Base-by-base conservation (phyloP, 1,140 invertebrate species). In the Caligus rogercresseyi region DNA sequence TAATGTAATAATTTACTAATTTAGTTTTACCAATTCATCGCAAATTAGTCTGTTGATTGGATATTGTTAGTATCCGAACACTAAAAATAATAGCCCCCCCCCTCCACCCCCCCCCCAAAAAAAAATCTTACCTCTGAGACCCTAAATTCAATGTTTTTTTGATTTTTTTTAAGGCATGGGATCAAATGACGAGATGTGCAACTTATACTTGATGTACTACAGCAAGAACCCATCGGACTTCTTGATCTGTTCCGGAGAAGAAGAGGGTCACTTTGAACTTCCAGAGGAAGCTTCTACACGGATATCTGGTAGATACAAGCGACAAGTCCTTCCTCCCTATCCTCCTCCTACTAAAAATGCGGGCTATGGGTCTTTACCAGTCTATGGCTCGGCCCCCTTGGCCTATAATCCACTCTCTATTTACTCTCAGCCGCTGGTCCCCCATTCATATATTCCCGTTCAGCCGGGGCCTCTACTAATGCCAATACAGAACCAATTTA, bases 191-290 rank as follows among this genome's bases (percentile, higher is more conserved):
- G 81, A 83, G 70, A 83, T 83, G 81, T 83, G 81, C 71, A 83
- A 83, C 68, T 75, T 83, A 55, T 83, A 83, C 69, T 69, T 81
- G n/a, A 82, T 83, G 80, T 83, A 78, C 68, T 83, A 79, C 69
- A 75, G 75, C 1, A 72, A 75, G 43, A 62, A 65, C 0, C 4
- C 3, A 3, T 7, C 3, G 11, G 55, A 57, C 11, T 57, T 57
- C 23, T 15, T 21, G 3, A 11, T 57, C 25, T 57, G 55, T 16
- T 57, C 11, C 18, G 55, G 25, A 15, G 55, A 57, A 24, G 3
- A 57, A 23, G 23, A 57, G 16, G 11, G 16, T 3, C 3, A 25
- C 14, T 23, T 57, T 7, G 31, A 43, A n/a, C 7, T 43, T 7
- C 31, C 31, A 43, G n/a, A 57, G 23, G 23, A 18, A 3, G 3